Evolutionary conservation across 2,797 vertebrate species (phyloP), one percentile per base, ranked within the genome.

Genomic region (Chrosomus eos): DNA sequence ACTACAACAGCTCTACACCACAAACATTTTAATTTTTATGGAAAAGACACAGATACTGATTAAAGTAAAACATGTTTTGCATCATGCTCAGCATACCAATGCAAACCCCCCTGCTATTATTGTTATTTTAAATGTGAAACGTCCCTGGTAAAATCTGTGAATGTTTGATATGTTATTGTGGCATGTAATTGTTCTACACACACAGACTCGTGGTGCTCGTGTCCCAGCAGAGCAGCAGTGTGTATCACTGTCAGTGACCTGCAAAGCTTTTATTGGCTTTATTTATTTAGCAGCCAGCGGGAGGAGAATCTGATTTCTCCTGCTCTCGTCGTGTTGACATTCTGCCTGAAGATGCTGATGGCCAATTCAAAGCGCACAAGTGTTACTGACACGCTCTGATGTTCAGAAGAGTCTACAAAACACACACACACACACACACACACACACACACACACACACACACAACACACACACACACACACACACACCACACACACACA

Each of bases 251-350:
- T 70, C 51, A 40, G 21, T 66, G 62, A 58, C 33, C 76, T 33
- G 68, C 45, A 71, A 66, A 67, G 81, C 81, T 55, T 51, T 80
- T 72, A 33, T 71, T 83, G 70, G 76, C 80, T 83, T 70, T 82
- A 76, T 82, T 81, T 73, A 80, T 73, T 72, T 60, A 21, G 53
- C 74, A 80, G 68, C 45, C 67, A 73, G 33, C 48, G 70, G 68
- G 38, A 55, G 70, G 76, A 84, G 53, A 80, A 68, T 76, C 62
- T 13, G 82, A 83, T 83, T 51, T 58, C 62, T 74, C 43, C 26
- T n/a, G 62, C 62, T 40, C 45, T 75, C 33, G n/a, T 14, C 31
- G 45, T 67, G 82, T 76, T 83, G 60, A 75, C 81, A 76, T 76
- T 83, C 19, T 6, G 40, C 55, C 40, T 33, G 40, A 82, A 73